Conservation (phyloP, 2,888 invertebrate species). For the Lithosia quadra region DNA sequence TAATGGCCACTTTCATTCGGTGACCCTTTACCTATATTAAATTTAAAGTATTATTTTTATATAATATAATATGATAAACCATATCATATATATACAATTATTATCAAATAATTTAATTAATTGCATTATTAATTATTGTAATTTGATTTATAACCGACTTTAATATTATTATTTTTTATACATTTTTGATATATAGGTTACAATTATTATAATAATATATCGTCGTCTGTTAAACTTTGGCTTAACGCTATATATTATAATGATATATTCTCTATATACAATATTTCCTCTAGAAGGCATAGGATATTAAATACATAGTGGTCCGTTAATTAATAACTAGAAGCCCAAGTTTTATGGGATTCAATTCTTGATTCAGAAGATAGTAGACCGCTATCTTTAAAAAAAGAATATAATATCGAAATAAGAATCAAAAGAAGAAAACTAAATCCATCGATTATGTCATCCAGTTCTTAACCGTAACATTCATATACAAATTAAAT, state of each 20-base stretch:
- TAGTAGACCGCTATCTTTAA: conserved; percentile 26
- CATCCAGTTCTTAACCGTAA: neutral
- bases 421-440: neutral
- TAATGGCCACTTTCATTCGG: too few species aligned
- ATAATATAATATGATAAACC: too few species aligned
- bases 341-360: conserved; percentile 55
- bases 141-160: conserved; percentile 35
- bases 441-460: neutral
- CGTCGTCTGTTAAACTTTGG: conserved; percentile 57
- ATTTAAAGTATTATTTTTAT: too few species aligned
- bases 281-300: conserved; percentile 72
- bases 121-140: conserved; percentile 11
- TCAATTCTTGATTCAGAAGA: conserved; percentile 26
- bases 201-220: conserved; percentile 50
- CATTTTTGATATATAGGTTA: conserved; percentile 50
- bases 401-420: neutral
- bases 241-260: conserved; percentile 52
- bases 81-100: neutral
- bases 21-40: too few species aligned
- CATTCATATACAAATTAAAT: neutral
- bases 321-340: conserved; percentile 71
- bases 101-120: too few species aligned
- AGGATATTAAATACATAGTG: conserved; percentile 76
- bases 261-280: conserved; percentile 67
- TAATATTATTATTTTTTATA: conserved; percentile 29